phyloP scores from a whole-genome alignment of 2,113 vertebrate species.

The Hippocampus comes region DNA sequence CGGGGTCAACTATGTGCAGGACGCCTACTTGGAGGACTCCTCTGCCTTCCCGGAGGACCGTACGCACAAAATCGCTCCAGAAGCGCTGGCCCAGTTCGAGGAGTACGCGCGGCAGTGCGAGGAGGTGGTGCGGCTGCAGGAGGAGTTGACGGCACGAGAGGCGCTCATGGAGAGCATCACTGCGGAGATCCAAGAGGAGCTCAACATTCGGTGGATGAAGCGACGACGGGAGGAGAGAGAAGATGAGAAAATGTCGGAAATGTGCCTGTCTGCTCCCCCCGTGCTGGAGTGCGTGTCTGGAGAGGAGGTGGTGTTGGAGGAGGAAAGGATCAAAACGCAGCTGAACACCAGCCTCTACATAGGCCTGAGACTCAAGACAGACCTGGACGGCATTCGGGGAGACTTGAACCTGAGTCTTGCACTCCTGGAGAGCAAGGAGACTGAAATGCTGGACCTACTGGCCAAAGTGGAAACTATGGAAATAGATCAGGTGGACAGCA shows the following conservation, averaged over 20 bases:
- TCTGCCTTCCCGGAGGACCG: constrained; percentile 43
- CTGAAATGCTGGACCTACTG: constrained; percentile 80
- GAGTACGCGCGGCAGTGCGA: constrained; percentile 78
- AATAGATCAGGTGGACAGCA: constrained; percentile 37
- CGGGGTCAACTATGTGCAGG: constrained; percentile 94
- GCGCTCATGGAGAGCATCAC: constrained; percentile 83
- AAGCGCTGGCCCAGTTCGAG: constrained; percentile 73
- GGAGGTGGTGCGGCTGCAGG: constrained; percentile 81
- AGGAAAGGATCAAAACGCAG: constrained; percentile 85
- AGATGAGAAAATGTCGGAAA: constrained; percentile 48
- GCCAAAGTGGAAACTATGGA: constrained; percentile 78
- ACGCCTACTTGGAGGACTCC: constrained; percentile 86
- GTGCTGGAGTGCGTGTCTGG: constrained; percentile 55
- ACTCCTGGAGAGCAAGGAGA: constrained; percentile 80
- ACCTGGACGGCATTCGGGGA: constrained; percentile 78
- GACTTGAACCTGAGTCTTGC: constrained; percentile 82
- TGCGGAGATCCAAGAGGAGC: constrained; percentile 87
- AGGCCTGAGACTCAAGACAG: constrained; percentile 86
- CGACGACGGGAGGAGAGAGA: constrained; percentile 76
- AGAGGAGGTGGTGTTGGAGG: constrained; percentile 76
- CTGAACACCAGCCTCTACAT: constrained; percentile 92
- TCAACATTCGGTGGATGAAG: constrained; percentile 90
- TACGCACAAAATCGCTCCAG: constrained; percentile 35
- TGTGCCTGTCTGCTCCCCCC: constrained; percentile 15
- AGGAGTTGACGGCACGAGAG: constrained; percentile 83